Conservation (phyloP, 1,140 invertebrate species). For the Ephestia elutella region DNA sequence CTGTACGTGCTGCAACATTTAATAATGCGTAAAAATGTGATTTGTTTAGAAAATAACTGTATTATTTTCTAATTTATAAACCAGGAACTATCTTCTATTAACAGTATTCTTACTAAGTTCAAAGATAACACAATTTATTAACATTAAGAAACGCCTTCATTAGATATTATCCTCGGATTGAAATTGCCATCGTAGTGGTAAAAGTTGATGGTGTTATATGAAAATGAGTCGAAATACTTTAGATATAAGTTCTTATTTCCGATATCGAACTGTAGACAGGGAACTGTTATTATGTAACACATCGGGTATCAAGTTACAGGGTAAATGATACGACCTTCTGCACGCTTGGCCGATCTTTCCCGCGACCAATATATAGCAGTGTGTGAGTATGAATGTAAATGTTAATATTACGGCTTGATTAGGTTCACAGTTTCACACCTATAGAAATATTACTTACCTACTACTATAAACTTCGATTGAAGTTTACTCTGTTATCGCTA, state of each 20-base stretch:
- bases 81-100: background rate
- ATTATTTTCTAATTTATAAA: background rate
- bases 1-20: no score
- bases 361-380: constrained; percentile 37
- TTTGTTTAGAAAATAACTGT: background rate
- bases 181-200: constrained; percentile 14
- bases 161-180: constrained; percentile 12
- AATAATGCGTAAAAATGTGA: no score
- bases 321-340: constrained; percentile 62
- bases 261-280: constrained; percentile 30
- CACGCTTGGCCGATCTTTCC: constrained; percentile 56
- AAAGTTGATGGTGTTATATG: constrained; percentile 18
- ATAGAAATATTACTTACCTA: background rate
- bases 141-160: constrained; percentile 48
- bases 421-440: background rate
- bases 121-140: constrained; percentile 24
- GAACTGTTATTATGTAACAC: constrained; percentile 51
- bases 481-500: no score
- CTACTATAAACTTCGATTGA: no score
- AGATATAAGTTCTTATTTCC: constrained; percentile 21
- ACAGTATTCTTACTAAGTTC: background rate
- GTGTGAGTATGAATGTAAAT: constrained; percentile 12
- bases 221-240: constrained; percentile 25
- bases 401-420: constrained; percentile 4
- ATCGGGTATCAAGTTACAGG: constrained; percentile 53